phyloP scores from a whole-genome alignment of 2,888 invertebrate genomes.

The Eremobia ochroleuca region DNA sequence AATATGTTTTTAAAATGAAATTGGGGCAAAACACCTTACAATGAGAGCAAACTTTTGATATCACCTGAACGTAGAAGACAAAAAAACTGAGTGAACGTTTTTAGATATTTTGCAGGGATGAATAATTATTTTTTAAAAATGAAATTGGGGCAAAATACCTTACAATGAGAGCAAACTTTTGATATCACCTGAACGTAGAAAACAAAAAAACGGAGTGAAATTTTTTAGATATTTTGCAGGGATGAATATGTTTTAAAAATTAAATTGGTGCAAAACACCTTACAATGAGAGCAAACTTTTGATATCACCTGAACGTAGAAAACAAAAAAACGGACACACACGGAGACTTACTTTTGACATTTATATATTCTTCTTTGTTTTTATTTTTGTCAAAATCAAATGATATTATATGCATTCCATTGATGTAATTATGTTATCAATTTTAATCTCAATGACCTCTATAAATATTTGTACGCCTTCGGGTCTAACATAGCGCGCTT shows the following conservation, averaged over 20 bases:
- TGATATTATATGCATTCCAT: too few relatives aligned
- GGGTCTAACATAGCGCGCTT: too few relatives aligned
- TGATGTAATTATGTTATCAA: too few relatives aligned
- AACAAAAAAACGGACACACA: constrained; percentile 63
- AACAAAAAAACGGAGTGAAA: constrained; percentile 59
- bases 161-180: constrained; percentile 87
- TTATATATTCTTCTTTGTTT: too few relatives aligned
- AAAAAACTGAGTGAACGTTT: constrained; percentile 55
- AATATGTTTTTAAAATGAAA: constrained; percentile 26
- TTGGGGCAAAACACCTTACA: background rate
- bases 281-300: too few relatives aligned
- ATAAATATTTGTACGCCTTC: too few relatives aligned
- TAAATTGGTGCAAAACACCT: background rate
- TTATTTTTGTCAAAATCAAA: too few relatives aligned
- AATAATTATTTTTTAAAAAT: constrained; percentile 31
- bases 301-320: too few relatives aligned
- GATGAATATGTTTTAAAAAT: constrained; percentile 29
- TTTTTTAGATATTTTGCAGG: constrained; percentile 39
- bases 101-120: constrained; percentile 29
- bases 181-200: constrained; percentile 89
- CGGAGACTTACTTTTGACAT: too few relatives aligned
- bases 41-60: too few relatives aligned
- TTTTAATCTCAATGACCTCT: too few relatives aligned
- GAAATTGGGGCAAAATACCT: background rate
- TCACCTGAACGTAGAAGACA: too few relatives aligned